Conservation (phyloP, 2,113 vertebrate genomes). For the Corythaeola cristata region DNA sequence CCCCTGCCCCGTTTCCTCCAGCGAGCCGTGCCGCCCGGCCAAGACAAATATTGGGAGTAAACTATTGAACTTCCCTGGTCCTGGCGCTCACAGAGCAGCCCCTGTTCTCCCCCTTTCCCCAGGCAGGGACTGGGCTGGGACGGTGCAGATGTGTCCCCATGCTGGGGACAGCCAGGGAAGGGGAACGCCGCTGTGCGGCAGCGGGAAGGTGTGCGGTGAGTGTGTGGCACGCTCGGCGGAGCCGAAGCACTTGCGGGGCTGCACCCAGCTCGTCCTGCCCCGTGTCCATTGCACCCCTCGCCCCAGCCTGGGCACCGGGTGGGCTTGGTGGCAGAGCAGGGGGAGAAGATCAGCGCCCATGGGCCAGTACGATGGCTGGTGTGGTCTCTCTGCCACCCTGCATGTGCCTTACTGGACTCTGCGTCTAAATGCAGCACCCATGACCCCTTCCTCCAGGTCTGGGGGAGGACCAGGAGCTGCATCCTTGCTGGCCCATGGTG, state of each 20-base stretch:
- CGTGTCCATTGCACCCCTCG: rapidly evolving
- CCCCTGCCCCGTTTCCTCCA: constrained; percentile 57
- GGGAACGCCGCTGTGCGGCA: rapidly evolving
- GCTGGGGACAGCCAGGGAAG: not conserved
- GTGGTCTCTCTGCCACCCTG: not conserved
- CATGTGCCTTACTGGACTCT: rapidly evolving
- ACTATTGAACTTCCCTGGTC: constrained; percentile 56
- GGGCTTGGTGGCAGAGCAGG: not conserved
- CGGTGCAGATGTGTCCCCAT: not conserved
- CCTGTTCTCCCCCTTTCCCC: constrained; percentile 6
- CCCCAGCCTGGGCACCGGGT: rapidly evolving
- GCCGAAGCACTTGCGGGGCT: not conserved
- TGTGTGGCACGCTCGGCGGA: rapidly evolving
- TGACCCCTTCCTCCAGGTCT: not conserved
- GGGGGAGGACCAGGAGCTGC: not conserved
- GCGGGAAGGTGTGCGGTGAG: not conserved
- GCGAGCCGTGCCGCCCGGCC: not conserved
- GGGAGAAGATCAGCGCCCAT: too few species aligned
- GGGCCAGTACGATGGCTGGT: rapidly evolving
- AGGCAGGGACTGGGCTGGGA: not conserved
- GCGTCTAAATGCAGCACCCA: not conserved
- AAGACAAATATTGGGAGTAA: constrained; percentile 60
- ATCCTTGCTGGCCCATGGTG: not conserved
- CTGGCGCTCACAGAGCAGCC: not conserved
- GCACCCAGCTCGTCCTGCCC: not conserved